phyloP scores from a whole-genome alignment of 2,113 vertebrate genomes.

The Datnioides undecimradiatus region DNA sequence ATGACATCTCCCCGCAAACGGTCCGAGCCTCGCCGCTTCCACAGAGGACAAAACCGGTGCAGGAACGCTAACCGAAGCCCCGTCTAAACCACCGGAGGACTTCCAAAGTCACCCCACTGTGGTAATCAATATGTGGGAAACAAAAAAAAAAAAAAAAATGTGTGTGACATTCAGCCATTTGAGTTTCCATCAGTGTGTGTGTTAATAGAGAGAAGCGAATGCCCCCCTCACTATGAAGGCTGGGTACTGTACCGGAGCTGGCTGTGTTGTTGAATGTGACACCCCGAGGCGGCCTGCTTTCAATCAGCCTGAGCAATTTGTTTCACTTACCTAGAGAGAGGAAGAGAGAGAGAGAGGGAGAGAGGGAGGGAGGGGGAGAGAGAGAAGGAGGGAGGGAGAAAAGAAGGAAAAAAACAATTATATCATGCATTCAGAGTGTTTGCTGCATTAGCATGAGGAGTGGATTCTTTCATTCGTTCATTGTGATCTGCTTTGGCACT shows the following conservation, averaged over 20 bases:
- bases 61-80: not conserved
- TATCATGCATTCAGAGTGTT: conserved; percentile 33
- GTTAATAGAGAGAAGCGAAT: conserved; percentile 6
- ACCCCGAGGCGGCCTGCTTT: conserved; percentile 59
- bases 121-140: not conserved
- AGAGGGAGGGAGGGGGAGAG: conserved; percentile 55
- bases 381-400: no score
- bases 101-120: not conserved
- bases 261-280: conserved; percentile 37
- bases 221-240: conserved; percentile 15
- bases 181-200: conserved; percentile 15
- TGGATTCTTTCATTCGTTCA: conserved; percentile 39
- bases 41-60: not conserved
- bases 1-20: not conserved
- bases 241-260: conserved; percentile 61
- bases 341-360: conserved; percentile 51
- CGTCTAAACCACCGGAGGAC: not conserved
- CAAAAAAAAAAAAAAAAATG: not conserved
- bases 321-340: conserved; percentile 83
- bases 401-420: conserved; percentile 47
- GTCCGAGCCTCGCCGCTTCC: not conserved
- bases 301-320: conserved; percentile 65
- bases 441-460: conserved; percentile 24
- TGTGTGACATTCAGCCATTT: not conserved
- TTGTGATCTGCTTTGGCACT: conserved; percentile 1